Evolutionary conservation across 2,888 invertebrate species (phyloP).

Genomic region (Cryptus viduatorius): DNA sequence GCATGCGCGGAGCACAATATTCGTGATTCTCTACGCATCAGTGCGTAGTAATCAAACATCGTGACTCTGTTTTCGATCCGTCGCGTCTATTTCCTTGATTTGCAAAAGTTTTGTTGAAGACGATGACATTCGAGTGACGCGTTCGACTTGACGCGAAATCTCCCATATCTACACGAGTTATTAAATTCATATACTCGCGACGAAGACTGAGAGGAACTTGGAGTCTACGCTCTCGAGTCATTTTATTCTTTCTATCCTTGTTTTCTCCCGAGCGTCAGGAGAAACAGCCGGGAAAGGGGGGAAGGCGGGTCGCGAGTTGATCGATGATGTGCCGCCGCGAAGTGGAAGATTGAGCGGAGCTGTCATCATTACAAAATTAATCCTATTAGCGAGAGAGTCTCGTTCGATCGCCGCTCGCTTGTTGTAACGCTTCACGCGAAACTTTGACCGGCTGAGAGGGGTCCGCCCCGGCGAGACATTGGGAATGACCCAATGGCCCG

Average conservation of each 20-base stretch:
- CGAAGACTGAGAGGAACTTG: neutral
- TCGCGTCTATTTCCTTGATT: too few relatives aligned
- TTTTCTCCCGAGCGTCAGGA: neutral
- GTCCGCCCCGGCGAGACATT: conserved; percentile 20
- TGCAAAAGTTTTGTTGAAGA: neutral
- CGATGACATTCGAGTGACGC: neutral
- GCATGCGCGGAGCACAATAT: too few relatives aligned
- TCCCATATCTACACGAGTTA: neutral
- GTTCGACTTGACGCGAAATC: neutral
- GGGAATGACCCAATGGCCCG: conserved; percentile 45
- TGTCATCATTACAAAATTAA: conserved; percentile 69
- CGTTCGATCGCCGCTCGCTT: neutral
- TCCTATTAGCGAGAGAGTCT: conserved; percentile 55
- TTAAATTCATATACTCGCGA: neutral
- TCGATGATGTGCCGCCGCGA: conserved; percentile 64
- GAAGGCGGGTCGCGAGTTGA: conserved; percentile 44
- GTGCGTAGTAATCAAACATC: too few relatives aligned
- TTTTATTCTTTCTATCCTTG: conserved; percentile 10
- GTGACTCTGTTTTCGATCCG: too few relatives aligned
- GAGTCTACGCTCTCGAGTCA: neutral
- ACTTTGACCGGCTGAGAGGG: conserved; percentile 13
- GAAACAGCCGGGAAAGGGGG: neutral
- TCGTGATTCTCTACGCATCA: too few relatives aligned
- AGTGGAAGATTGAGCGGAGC: conserved; percentile 64
- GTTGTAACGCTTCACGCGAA: conserved; percentile 47